A percentile compares a stretch with the other conserved stretches of the same genome.
Evolutionary conservation across 2,797 vertebrate species (phyloP).

Genomic region (Liparis tanakae): DNA sequence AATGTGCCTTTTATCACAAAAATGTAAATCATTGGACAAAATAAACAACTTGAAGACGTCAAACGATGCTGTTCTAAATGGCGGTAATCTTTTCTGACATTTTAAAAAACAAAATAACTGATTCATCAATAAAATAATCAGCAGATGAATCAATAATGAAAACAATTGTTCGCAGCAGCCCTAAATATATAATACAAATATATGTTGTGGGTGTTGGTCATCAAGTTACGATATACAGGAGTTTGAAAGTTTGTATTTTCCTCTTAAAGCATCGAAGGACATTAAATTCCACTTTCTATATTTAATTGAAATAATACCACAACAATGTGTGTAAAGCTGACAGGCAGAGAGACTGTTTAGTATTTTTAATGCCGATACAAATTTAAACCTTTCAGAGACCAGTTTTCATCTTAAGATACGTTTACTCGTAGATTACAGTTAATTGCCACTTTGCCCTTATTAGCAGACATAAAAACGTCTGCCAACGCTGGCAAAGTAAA

Average conservation of each 20-base stretch:
- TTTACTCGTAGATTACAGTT: neutral
- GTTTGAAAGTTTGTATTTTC: neutral
- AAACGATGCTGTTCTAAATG: neutral
- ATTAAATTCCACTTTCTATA: neutral
- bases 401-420: neutral
- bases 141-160: neutral
- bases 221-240: neutral
- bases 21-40: neutral
- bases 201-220: no score
- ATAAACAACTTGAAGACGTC: neutral
- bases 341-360: no score
- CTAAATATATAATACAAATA: neutral
- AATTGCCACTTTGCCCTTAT: constrained; percentile 12
- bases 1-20: neutral
- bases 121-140: neutral
- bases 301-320: neutral
- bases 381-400: neutral
- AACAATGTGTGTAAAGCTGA: neutral
- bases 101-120: neutral
- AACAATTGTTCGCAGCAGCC: neutral
- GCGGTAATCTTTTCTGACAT: neutral
- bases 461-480: constrained; percentile 38
- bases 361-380: neutral
- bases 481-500: constrained; percentile 18
- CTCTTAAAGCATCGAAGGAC: neutral